Conservation (phyloP, 2,888 invertebrate species). For the Invenusta paracnida region DNA sequence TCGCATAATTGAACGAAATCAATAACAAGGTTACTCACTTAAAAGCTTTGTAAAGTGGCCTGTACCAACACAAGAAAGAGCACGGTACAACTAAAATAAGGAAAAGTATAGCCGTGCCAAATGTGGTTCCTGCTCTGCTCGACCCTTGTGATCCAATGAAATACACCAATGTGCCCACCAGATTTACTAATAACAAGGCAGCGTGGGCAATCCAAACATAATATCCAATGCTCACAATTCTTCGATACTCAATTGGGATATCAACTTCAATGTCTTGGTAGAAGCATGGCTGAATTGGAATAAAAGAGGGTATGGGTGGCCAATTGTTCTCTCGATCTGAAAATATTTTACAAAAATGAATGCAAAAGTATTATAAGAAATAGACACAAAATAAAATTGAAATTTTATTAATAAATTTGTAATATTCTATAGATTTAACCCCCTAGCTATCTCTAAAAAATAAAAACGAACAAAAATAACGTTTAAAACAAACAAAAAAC, state of each 20-base stretch:
- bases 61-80: slow-evolving; percentile 96
- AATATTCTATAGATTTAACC: no score
- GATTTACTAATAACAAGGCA: slow-evolving; percentile 39
- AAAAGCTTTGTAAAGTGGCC: slow-evolving; percentile 98
- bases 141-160: slow-evolving; percentile 64
- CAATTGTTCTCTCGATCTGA: slow-evolving; percentile 78
- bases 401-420: no score
- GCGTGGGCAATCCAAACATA: slow-evolving; percentile 76
- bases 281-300: slow-evolving; percentile 88
- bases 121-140: slow-evolving; percentile 65
- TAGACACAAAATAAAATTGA: neutral
- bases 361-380: neutral
- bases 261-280: slow-evolving; percentile 98
- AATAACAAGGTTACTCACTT: slow-evolving; percentile 48
- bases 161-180: slow-evolving; percentile 71
- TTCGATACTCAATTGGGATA: slow-evolving; percentile 93
- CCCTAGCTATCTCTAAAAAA: no score
- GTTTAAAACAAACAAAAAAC: no score
- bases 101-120: slow-evolving; percentile 83
- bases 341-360: neutral
- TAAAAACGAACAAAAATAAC: no score
- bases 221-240: slow-evolving; percentile 85
- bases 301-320: slow-evolving; percentile 85
- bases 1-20: no score
- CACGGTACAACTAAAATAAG: slow-evolving; percentile 85